A percentile compares a stretch with the other conserved stretches of the same genome.
Evolutionary conservation across 2,113 vertebrate genomes (phyloP).

Genomic region (Anhinga rufa): DNA sequence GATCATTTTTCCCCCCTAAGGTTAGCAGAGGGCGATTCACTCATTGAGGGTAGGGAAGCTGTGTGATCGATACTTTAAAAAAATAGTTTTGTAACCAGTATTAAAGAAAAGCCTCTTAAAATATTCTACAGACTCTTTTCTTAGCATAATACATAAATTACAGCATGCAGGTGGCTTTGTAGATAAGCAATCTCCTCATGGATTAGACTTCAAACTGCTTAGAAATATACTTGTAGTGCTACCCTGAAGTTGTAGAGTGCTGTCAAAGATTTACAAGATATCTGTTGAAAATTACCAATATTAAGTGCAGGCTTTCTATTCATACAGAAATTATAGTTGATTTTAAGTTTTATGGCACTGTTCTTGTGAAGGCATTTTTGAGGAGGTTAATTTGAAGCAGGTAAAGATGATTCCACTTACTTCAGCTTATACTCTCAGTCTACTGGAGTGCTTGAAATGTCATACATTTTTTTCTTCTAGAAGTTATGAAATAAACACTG

Average conservation of each 20-base stretch:
- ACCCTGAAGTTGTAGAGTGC: slow-evolving; percentile 29
- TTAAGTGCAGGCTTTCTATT: slow-evolving; percentile 42
- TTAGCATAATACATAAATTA: slow-evolving; percentile 20
- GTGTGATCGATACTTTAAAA: background rate
- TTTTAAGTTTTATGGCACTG: slow-evolving; percentile 55
- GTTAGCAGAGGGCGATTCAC: background rate
- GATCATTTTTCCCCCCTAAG: background rate
- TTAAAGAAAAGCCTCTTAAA: background rate
- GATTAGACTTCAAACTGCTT: slow-evolving; percentile 43
- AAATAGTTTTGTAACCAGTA: background rate
- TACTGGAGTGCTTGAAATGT: background rate
- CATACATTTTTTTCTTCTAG: background rate
- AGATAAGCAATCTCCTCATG: slow-evolving; percentile 55
- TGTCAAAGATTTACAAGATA: slow-evolving; percentile 64
- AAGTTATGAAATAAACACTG: background rate
- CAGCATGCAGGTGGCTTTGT: slow-evolving; percentile 49
- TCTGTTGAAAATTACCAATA: slow-evolving; percentile 53
- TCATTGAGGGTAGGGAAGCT: background rate
- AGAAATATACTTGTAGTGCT: slow-evolving; percentile 52
- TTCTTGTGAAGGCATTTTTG: slow-evolving; percentile 31
- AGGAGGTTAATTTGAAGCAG: slow-evolving; percentile 36
- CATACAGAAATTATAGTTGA: slow-evolving; percentile 42
- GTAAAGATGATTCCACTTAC: slow-evolving; percentile 28
- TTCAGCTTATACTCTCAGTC: background rate
- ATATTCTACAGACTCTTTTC: background rate